These are phyloP conservation scores for Papilio dardanus DNA, from an alignment of 1,140 invertebrate species.

Conservation along the genomic window DNA sequence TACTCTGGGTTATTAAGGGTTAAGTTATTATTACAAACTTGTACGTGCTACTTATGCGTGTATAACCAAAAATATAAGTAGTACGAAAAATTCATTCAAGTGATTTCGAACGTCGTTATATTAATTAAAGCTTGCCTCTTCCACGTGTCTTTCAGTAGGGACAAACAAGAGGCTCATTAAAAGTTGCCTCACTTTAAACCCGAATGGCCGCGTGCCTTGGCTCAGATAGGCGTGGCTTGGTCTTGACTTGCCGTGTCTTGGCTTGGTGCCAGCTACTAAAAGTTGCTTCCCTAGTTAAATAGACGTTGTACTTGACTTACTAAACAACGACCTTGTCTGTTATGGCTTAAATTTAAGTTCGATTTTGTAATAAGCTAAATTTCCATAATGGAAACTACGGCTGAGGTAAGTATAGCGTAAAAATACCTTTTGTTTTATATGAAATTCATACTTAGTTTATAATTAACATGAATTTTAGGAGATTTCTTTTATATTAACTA, in stretches of 20 bases:
- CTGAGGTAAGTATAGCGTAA: not conserved
- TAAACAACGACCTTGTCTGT: constrained; percentile 2
- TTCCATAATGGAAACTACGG: not conserved
- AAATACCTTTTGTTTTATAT: too few relatives aligned
- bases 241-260: too few relatives aligned
- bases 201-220: not conserved
- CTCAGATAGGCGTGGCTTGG: not conserved
- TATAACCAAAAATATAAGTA: not conserved
- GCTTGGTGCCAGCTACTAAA: not conserved
- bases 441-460: not conserved
- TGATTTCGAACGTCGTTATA: not conserved
- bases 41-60: too few relatives aligned
- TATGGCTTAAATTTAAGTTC: not conserved
- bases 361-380: not conserved
- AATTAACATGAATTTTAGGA: not conserved
- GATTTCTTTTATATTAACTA: too few relatives aligned
- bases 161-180: constrained; percentile 7
- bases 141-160: not conserved
- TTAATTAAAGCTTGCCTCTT: not conserved
- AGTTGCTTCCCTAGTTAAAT: not conserved
- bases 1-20: too few relatives aligned
- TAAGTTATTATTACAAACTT: too few relatives aligned
- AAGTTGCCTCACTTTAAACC: not conserved
- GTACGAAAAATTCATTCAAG: not conserved
- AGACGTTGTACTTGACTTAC: not conserved